phyloP scores from a whole-genome alignment of 2,888 invertebrate species.

The Leucoma salicis region DNA sequence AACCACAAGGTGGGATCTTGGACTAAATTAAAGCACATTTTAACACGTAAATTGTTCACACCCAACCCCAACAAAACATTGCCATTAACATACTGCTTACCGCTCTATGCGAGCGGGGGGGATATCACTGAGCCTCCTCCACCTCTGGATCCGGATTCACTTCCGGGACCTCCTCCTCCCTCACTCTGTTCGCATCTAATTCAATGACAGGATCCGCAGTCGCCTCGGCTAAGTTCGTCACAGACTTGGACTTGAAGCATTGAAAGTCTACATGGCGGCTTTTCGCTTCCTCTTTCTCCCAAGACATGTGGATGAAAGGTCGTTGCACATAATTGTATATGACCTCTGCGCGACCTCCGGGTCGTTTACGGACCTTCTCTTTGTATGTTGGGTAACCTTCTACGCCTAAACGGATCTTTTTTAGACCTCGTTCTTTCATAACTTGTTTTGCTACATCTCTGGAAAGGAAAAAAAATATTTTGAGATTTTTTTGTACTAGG shows the following conservation, averaged over 20 bases:
- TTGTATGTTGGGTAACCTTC: slow-evolving; percentile 99
- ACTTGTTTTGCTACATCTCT: slow-evolving; percentile 99
- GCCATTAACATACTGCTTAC: slow-evolving; percentile 35
- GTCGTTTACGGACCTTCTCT: slow-evolving; percentile 97
- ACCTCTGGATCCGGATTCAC: slow-evolving; percentile 42
- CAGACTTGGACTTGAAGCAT: slow-evolving; percentile 98
- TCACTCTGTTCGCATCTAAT: slow-evolving; percentile 73
- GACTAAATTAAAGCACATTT: too few relatives aligned
- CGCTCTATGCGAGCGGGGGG: slow-evolving; percentile 39
- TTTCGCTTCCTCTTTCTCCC: slow-evolving; percentile 99
- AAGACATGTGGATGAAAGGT: slow-evolving; percentile 99
- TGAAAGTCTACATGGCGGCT: slow-evolving; percentile 99
- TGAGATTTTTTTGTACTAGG: background rate
- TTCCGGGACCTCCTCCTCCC: slow-evolving; percentile 52
- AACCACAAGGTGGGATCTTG: too few relatives aligned
- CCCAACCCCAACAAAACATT: slow-evolving; percentile 44
- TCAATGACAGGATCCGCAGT: slow-evolving; percentile 93
- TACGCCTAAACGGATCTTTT: slow-evolving; percentile 98
- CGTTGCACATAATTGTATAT: slow-evolving; percentile 99
- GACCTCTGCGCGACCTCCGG: slow-evolving; percentile 96
- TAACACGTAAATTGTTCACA: background rate
- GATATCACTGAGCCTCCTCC: slow-evolving; percentile 34
- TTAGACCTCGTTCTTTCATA: slow-evolving; percentile 98
- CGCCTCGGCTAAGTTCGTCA: slow-evolving; percentile 97
- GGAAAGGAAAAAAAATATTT: slow-evolving; percentile 14